Percentiles rank a stretch among this genome's conserved stretches.
Evolutionary conservation across 1,140 invertebrate species (phyloP).

Genomic region (Carposina sasakii): DNA sequence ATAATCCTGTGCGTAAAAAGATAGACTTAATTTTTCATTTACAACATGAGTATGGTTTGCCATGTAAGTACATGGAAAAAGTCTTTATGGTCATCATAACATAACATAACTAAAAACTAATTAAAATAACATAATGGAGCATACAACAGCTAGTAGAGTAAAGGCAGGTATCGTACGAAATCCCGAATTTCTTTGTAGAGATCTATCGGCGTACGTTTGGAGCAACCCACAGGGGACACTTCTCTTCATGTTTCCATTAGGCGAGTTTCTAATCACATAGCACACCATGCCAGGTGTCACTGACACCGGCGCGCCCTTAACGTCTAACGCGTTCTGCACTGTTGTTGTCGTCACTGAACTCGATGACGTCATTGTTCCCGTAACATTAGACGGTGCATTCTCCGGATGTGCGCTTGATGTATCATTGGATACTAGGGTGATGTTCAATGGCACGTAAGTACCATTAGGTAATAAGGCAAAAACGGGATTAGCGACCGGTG

Average conservation of each 20-base stretch:
- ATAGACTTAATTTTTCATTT: too few species aligned
- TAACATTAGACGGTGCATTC: conserved; percentile 13
- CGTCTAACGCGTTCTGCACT: conserved; percentile 50
- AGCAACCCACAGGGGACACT: conserved; percentile 50
- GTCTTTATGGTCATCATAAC: too few species aligned
- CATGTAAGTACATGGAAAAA: too few species aligned
- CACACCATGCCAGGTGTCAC: conserved; percentile 62
- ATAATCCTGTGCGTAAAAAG: too few species aligned
- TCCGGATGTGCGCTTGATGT: conserved; percentile 6
- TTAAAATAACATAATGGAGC: too few species aligned
- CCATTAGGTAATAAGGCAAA: conserved; percentile 52
- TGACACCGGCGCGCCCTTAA: conserved; percentile 50
- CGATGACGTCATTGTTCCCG: conserved; percentile 36
- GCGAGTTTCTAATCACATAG: conserved; percentile 46
- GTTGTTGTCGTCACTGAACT: conserved; percentile 42
- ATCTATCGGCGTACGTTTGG: conserved; percentile 54
- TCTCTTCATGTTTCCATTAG: conserved; percentile 43
- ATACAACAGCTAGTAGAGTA: conserved; percentile 34
- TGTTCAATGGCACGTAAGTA: conserved; percentile 49
- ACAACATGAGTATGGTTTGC: too few species aligned
- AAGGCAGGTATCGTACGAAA: conserved; percentile 36
- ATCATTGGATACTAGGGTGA: conserved; percentile 21
- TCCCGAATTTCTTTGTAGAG: conserved; percentile 48
- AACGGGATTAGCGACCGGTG: conserved; percentile 19
- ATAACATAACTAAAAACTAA: too few species aligned